Conservation (phyloP, 1,140 invertebrate species). For the Aleiodes sp. region DNA sequence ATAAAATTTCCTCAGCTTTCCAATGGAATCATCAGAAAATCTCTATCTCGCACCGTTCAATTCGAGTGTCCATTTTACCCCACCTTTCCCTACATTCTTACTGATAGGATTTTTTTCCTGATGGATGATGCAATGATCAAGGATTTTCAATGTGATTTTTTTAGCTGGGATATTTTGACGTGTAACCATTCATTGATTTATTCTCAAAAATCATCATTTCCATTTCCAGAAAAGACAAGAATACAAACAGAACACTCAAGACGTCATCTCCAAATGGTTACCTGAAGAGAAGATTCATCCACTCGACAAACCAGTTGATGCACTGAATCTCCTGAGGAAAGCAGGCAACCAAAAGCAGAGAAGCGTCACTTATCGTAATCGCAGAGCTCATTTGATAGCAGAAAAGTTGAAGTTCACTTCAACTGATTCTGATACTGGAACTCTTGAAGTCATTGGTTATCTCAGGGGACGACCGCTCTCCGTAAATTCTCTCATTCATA, state of each 20-base stretch:
- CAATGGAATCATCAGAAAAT: too few relatives aligned
- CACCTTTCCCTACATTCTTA: neutral
- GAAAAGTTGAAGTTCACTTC: slow-evolving; percentile 75
- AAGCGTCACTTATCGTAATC: slow-evolving; percentile 77
- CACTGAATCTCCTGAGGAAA: slow-evolving; percentile 79
- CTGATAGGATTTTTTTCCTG: too few relatives aligned
- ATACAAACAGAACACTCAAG: slow-evolving; percentile 79
- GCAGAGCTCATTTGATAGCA: slow-evolving; percentile 81
- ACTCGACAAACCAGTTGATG: slow-evolving; percentile 81
- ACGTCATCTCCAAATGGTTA: slow-evolving; percentile 79
- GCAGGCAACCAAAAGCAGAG: slow-evolving; percentile 85
- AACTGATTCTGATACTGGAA: slow-evolving; percentile 67
- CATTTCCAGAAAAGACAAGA: slow-evolving; percentile 73
- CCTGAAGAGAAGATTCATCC: slow-evolving; percentile 84
- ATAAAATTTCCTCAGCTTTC: neutral
- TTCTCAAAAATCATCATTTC: slow-evolving; percentile 27
- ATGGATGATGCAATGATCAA: too few relatives aligned
- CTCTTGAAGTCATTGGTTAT: slow-evolving; percentile 86
- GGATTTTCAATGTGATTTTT: neutral
- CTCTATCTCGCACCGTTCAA: slow-evolving; percentile 11
- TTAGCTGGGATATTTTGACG: neutral
- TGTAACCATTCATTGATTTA: neutral
- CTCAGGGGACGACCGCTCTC: slow-evolving; percentile 82
- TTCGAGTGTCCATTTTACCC: neutral
- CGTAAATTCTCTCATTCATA: slow-evolving; percentile 89